A percentile compares a stretch with the other conserved stretches of the same genome.
These are phyloP conservation scores for Lottia gigantea DNA, from an alignment of 2,888 invertebrate genomes.

Conservation along the genomic window DNA sequence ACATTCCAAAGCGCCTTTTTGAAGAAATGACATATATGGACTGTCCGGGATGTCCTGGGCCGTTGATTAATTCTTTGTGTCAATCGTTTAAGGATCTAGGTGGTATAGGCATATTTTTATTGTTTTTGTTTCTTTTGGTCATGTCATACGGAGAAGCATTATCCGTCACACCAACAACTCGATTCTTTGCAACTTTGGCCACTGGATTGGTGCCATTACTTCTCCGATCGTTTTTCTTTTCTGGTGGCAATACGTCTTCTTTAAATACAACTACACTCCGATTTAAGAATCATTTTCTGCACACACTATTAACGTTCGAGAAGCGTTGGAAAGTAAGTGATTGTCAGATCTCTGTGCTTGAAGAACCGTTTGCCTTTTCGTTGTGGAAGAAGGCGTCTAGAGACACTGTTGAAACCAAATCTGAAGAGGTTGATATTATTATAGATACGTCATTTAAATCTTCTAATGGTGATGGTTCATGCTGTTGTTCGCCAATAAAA, in stretches of 20 bases:
- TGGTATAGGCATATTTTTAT: slow-evolving; percentile 26
- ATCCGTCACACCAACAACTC: slow-evolving; percentile 28
- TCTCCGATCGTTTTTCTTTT: background rate
- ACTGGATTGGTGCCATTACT: slow-evolving; percentile 27
- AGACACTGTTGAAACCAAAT: no score
- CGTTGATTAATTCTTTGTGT: slow-evolving; percentile 19
- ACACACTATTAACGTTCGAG: background rate
- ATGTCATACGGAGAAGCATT: slow-evolving; percentile 31
- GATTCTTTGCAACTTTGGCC: slow-evolving; percentile 30
- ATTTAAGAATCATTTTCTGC: background rate
- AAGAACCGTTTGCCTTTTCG: no score
- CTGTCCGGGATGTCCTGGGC: slow-evolving; percentile 24
- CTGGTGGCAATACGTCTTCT: background rate
- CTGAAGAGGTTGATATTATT: no score
- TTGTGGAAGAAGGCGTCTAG: no score
- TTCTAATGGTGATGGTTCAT: no score
- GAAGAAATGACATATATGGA: slow-evolving; percentile 23
- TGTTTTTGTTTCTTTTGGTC: slow-evolving; percentile 26
- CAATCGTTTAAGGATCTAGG: slow-evolving; percentile 22
- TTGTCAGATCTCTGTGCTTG: no score
- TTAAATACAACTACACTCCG: background rate
- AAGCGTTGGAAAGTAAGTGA: background rate
- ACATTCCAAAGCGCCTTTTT: slow-evolving; percentile 26
- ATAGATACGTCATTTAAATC: no score
- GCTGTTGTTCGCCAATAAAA: no score